Conservation (phyloP, 2,113 vertebrate species). For the Larimichthys crocea region DNA sequence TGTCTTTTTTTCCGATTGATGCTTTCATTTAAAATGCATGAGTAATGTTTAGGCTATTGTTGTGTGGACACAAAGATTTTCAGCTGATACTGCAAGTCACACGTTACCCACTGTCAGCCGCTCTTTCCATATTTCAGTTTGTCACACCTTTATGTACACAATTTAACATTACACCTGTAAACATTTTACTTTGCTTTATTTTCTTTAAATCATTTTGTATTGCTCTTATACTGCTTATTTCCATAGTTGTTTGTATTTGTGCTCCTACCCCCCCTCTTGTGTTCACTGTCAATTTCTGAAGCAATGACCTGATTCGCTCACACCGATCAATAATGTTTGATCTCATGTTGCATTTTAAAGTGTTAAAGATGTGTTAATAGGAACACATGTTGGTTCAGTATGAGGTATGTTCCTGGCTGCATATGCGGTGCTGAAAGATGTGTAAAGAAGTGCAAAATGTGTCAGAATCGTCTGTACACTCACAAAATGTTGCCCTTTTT, state of each 20-base stretch:
- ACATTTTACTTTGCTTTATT: neutral
- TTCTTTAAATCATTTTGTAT: neutral
- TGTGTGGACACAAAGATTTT: neutral
- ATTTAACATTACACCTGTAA: neutral
- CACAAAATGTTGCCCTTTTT: conserved; percentile 8
- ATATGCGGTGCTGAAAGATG: neutral
- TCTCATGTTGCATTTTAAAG: conserved; percentile 9
- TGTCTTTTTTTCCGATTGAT: neutral
- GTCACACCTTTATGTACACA: neutral
- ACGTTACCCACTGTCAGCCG: neutral
- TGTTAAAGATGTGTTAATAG: conserved; percentile 36
- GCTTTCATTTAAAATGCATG: neutral
- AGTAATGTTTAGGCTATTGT: neutral
- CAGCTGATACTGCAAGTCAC: neutral
- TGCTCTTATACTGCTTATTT: neutral
- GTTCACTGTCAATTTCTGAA: neutral
- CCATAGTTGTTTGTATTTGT: neutral
- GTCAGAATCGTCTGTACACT: neutral
- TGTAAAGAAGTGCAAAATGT: neutral
- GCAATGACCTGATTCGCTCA: conserved; percentile 15
- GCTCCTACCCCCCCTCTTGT: neutral
- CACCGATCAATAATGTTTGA: conserved; percentile 28
- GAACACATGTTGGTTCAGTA: neutral
- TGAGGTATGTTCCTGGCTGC: neutral
- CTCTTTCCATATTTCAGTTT: neutral